Evolutionary conservation across 2,888 invertebrate genomes (phyloP), one percentile per base, ranked within the genome.

Genomic region (Margaritifera margaritifera): DNA sequence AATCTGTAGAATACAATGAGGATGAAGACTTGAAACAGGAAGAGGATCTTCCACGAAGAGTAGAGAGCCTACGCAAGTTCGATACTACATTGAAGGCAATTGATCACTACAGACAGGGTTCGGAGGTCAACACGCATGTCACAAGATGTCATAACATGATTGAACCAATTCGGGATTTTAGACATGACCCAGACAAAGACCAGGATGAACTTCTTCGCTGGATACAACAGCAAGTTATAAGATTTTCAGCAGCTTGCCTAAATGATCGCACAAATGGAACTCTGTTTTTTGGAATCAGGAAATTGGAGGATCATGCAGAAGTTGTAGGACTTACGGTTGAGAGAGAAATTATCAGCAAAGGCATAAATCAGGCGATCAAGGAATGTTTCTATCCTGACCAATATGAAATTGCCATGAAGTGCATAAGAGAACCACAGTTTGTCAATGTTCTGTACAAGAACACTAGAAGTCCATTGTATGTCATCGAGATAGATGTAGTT

Each of bases 401-500:
- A 18, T 22, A 64, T 20, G 71, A 72, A 20, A 63, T 74, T 50
- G 75, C 76, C 20, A 57, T 62, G 18, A 68, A 64, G 52, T 73
- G 77, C 57, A 72, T 80, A n/a, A 66, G 77, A 52, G 67, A 71
- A 8, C 72, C 75, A 19, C 66, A 75, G n/a, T 80, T 76, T 64
- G 69, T 80, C 20, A 71, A 72, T 18, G 76, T 80, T n/a, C 66
- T 54, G 64, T 50, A 4, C 27, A 67, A 20, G 53, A 24, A 27
- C 27, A 4, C 27, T 4, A 27, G 6, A 27, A 27, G 27, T 27
- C 27, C 27, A 3, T 55, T 71, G 6, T 74, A 60, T 51, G 72
- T 80, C 18, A 53, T 80, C 24, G 80, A 80, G 59, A 54, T 80
- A 19, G 80, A 80, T 69, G 69, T 80, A 52, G 69, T 75, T 15